Conservation (phyloP, 2,888 invertebrate species). For the Drosophila setosimentum region DNA sequence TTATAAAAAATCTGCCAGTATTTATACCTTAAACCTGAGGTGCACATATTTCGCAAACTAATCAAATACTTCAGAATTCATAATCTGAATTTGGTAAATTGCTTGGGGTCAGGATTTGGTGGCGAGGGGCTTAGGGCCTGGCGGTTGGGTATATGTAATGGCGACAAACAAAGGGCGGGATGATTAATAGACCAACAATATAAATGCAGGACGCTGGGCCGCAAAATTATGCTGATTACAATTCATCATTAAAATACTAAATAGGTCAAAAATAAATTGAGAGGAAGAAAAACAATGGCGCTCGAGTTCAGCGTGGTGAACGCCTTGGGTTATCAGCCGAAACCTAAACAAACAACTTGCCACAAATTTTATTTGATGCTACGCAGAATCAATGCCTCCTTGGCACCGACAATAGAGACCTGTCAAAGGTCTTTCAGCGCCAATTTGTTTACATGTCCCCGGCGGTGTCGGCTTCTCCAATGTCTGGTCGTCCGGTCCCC, state of each 20-base stretch:
- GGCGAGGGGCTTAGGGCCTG: background rate
- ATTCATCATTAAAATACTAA: conserved; percentile 71
- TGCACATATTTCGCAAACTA: conserved; percentile 24
- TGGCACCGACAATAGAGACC: conserved; percentile 45
- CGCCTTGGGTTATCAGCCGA: conserved; percentile 5
- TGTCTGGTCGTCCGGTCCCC: background rate
- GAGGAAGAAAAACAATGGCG: conserved; percentile 39
- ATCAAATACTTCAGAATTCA: conserved; percentile 35
- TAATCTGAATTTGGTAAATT: background rate
- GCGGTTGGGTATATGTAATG: background rate
- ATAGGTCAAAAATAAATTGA: conserved; percentile 44
- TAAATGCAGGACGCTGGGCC: conserved; percentile 24
- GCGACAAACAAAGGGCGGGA: conserved; percentile 42
- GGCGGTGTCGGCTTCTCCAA: conserved; percentile 33
- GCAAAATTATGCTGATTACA: conserved; percentile 72
- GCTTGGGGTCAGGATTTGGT: background rate
- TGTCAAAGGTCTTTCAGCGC: conserved; percentile 68
- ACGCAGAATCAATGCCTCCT: conserved; percentile 44
- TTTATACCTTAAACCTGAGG: background rate
- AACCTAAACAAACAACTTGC: conserved; percentile 68
- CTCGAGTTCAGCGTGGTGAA: conserved; percentile 4
- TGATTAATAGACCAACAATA: conserved; percentile 62
- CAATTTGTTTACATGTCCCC: conserved; percentile 76
- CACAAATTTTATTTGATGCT: conserved; percentile 53
- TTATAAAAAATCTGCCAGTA: background rate